Evolutionary conservation across 2,113 vertebrate genomes (phyloP).

Genomic region (Centropus unirufus): DNA sequence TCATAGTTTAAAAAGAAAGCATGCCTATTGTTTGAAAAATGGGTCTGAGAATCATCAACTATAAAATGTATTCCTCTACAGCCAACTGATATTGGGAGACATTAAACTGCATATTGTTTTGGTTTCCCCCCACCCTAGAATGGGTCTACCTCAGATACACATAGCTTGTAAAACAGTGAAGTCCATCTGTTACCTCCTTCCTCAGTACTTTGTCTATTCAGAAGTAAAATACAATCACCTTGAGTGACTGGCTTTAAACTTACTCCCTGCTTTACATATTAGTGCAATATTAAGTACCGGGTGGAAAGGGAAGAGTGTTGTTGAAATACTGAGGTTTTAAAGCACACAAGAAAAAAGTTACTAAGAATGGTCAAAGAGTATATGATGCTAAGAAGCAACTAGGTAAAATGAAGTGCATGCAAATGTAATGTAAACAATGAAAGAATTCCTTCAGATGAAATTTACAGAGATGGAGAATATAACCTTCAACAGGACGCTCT

Average conservation of each 20-base stretch:
- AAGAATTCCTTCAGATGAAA: not conserved
- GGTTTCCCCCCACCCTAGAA: not conserved
- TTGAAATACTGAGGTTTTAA: not conserved
- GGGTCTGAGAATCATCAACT: not conserved
- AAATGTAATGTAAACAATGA: not conserved
- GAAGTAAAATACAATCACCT: not conserved
- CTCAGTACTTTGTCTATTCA: not conserved
- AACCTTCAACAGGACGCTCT: not conserved
- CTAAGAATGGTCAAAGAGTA: not conserved
- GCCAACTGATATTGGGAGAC: not conserved
- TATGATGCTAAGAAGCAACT: not conserved
- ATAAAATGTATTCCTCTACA: not conserved
- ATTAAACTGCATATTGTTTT: not conserved
- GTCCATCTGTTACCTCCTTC: not conserved
- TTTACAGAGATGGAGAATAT: not conserved
- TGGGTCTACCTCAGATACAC: not conserved
- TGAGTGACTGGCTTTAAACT: not conserved
- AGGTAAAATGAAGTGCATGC: not conserved
- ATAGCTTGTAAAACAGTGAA: not conserved
- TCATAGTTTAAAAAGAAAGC: not conserved
- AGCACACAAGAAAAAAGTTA: not conserved
- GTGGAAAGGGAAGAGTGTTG: accelerated
- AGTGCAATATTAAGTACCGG: not conserved
- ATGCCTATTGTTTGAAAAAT: not conserved
- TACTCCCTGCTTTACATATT: not conserved